Evolutionary conservation across 1,140 invertebrate species (phyloP), one percentile per base, ranked within the genome.

Genomic region (Heterodera carotae): DNA sequence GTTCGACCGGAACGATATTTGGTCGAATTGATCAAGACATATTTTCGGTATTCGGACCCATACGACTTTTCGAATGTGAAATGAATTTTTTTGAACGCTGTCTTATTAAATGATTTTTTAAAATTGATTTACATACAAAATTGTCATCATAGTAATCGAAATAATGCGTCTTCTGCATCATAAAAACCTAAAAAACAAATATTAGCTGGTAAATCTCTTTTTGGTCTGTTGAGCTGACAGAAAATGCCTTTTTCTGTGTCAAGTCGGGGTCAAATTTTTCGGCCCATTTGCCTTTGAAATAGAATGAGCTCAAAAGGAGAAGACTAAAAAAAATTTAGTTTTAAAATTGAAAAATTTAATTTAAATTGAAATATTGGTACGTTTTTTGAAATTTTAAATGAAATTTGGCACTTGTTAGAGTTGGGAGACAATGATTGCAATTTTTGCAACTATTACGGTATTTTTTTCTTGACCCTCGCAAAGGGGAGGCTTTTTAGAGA

Each of bases 161-260:
- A 2, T 18, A 56, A 56, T 56, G 48, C 48, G 48, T 56, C 48
- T 56, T 56, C 22, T 56, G 48, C 48, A 56, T 56, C 48, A 56
- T 56, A 56, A 18, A 56, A 56, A 56, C 48, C 48, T 56, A 56
- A 15, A 56, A n/a, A n/a, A 56, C 5, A 56, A 53, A 18, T 53
- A 12, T 12, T 22, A 2, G 1, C 15, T 22, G 5, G 15, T 56
- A 22, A 2, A 56, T 22, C 48, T 56, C 48, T 56, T 56, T 56
- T 56, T 56, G 48, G 0, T 22, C 48, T n/a, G 48, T 56, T 0
- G 48, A 3, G 5, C 18, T 18, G 5, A 56, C 48, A 56, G 22
- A 56, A 56, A 56, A 56, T 56, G 48, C 48, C 48, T 22, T 56
- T 56, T 56, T 56, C 48, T 56, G 48, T n/a, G 48, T 56, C 22